Evolutionary conservation across 2,888 invertebrate genomes (phyloP).

Genomic region (Lithophane socia): DNA sequence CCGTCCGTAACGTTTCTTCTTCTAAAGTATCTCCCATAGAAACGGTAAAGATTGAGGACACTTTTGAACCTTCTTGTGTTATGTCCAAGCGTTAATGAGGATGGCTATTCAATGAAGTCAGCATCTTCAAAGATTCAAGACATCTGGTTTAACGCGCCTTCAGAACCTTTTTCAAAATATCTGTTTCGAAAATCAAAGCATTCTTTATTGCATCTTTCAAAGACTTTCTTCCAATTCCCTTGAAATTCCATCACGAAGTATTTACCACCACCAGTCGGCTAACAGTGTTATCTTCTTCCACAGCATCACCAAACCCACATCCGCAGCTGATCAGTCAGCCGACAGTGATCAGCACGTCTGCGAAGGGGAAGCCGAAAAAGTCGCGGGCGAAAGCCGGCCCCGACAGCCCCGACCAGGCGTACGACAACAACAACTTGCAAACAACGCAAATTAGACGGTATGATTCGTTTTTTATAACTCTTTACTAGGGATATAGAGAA

Average conservation of each 20-base stretch:
- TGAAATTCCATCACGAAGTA: too few species aligned
- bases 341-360: constrained; percentile 94
- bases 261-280: background rate
- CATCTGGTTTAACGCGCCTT: background rate
- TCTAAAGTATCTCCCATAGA: background rate
- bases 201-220: background rate
- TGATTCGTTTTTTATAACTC: background rate
- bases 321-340: constrained; percentile 95
- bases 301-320: constrained; percentile 94
- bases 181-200: background rate
- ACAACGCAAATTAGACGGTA: constrained; percentile 87
- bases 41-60: background rate
- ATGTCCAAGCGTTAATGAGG: background rate
- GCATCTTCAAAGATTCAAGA: background rate
- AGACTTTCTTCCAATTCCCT: background rate
- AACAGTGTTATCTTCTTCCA: constrained; percentile 1
- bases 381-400: constrained; percentile 92
- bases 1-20: background rate
- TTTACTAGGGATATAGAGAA: background rate
- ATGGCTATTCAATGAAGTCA: background rate
- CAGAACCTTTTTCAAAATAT: background rate
- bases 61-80: background rate
- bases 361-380: constrained; percentile 94
- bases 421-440: constrained; percentile 89
- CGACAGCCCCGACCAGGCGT: constrained; percentile 92